Evolutionary conservation across 2,888 invertebrate species (phyloP).

Genomic region (Rhagonycha lutea): DNA sequence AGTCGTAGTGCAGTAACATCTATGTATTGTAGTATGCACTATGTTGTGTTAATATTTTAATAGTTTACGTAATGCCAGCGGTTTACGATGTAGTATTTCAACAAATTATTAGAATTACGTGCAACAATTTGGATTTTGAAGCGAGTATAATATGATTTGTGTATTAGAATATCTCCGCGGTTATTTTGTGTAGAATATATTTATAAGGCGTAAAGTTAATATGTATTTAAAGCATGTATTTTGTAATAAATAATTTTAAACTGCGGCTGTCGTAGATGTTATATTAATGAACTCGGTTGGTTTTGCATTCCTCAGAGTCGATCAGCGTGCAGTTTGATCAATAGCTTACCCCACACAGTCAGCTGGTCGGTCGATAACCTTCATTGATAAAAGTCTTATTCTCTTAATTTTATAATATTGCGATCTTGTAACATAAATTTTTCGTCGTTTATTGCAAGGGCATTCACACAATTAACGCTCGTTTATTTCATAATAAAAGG

Average conservation of each 20-base stretch:
- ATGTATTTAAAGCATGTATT: neutral
- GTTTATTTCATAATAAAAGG: neutral
- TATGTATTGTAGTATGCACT: neutral
- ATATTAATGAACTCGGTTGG: conserved; percentile 24
- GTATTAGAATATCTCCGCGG: neutral
- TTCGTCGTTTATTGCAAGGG: neutral
- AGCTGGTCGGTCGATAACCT: conserved; percentile 33
- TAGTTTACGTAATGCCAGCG: neutral
- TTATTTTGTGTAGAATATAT: neutral
- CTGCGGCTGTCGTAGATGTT: conserved; percentile 21
- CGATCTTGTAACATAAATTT: neutral
- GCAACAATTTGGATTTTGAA: neutral
- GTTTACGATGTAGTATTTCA: neutral
- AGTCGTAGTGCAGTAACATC: neutral
- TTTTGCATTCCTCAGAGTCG: conserved; percentile 30
- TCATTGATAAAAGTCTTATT: conserved; percentile 29
- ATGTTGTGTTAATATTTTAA: neutral
- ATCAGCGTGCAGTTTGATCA: conserved; percentile 30
- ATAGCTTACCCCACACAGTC: conserved; percentile 32
- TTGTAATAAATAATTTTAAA: conserved; percentile 12
- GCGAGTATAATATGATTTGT: neutral
- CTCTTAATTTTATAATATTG: neutral
- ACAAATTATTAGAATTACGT: neutral
- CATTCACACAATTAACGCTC: neutral
- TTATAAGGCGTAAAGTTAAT: neutral